Percentiles rank a stretch among this genome's conserved stretches.
These are phyloP conservation scores for Philopotamus ludificatus DNA, from an alignment of 1,140 invertebrate species.

Conservation along the genomic window DNA sequence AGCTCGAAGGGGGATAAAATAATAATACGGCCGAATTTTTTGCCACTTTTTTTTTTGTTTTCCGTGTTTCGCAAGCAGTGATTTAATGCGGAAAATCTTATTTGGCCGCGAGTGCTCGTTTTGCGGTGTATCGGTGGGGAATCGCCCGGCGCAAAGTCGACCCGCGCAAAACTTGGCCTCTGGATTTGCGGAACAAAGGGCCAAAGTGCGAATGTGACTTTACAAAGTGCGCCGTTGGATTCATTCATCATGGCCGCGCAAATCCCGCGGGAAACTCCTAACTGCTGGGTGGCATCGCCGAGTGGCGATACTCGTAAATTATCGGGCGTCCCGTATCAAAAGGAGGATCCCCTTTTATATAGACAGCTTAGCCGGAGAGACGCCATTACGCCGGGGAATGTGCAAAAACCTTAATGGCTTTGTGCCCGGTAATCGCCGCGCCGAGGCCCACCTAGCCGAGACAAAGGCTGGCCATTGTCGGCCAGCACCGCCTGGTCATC, in stretches of 20 bases:
- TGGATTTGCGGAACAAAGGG: constrained; percentile 11
- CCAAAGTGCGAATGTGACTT: constrained; percentile 3
- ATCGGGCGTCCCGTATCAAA: neutral
- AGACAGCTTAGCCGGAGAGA: neutral
- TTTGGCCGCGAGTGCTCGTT: neutral
- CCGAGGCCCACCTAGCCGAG: too few species aligned
- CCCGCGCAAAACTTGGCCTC: constrained; percentile 4
- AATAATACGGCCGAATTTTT: neutral
- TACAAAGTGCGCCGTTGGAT: neutral
- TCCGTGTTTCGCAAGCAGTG: neutral
- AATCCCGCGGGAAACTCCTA: constrained; percentile 19
- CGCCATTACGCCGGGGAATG: neutral
- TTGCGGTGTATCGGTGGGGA: neutral
- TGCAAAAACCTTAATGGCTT: neutral
- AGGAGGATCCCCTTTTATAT: too few species aligned
- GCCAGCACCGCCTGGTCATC: too few species aligned
- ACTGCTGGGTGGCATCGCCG: neutral
- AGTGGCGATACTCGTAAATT: neutral
- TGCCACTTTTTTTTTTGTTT: neutral
- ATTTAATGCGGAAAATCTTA: neutral
- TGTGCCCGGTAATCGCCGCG: too few species aligned
- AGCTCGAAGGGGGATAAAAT: neutral
- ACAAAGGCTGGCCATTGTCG: too few species aligned
- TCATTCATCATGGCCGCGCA: constrained; percentile 23
- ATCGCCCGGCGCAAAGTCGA: neutral